Evolutionary conservation across 2,888 invertebrate species (phyloP), one percentile per base, ranked within the genome.

Genomic region (Drosophila gaucha): DNA sequence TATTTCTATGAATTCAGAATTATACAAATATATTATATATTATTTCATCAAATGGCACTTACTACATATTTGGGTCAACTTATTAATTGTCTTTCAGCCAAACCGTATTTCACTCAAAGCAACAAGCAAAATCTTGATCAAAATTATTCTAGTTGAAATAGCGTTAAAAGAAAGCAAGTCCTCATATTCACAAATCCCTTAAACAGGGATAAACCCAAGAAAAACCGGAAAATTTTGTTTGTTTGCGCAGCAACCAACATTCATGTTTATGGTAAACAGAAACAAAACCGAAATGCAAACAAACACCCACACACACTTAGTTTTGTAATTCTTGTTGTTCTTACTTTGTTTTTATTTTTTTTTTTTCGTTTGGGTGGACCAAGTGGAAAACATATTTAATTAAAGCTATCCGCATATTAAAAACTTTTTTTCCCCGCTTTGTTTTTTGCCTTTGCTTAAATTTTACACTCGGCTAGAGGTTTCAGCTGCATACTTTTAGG

Each of bases 351-450:
- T 47, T 22, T 14, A n/a, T 69, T 46, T 59, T 43, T 43, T 22
- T 67, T 64, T 65, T 51, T 36, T 56, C 46, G 35, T 66, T 78
- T 71, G 87, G 72, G 78, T 68, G 75, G 73, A 72, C 65, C 80
- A 64, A 84, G 88, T 79, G 86, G 84, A 86, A 88, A 86, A 72
- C 85, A 86, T 86, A 86, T 86, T 86, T 86, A 86, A 86, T 86
- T 86, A 86, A 86, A 86, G 85, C 85, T 80, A 86, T 86, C 84
- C 88, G 88, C 88, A 84, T 86, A 86, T 88, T 86, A 86, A 88
- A 87, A 86, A 86, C 67, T 86, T 86, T 86, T 74, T 39, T 46
- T 18, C 18, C 18, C 31, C 20, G 20, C 14, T 49, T n/a, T 38
- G 63, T 51, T 67, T 44, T 67, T 62, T 63, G 67, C 43, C 47